phyloP scores from a whole-genome alignment of 2,113 vertebrate species.

The Tachysurus fulvidraco region DNA sequence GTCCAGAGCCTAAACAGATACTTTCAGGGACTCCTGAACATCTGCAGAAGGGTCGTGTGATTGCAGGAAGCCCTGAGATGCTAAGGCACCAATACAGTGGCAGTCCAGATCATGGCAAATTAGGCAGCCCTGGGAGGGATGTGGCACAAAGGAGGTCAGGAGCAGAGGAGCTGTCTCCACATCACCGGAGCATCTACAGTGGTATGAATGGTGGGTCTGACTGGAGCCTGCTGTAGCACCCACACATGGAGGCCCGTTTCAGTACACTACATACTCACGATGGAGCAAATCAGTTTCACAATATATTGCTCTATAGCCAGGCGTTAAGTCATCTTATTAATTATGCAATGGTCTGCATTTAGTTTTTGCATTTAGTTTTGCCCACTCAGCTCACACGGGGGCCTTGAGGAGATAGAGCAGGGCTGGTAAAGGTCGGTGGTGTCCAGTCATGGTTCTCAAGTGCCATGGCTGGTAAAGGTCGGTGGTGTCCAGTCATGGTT shows the following conservation, averaged over 20 bases:
- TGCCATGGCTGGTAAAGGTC: slow-evolving; percentile 50
- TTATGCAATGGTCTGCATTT: slow-evolving; percentile 47
- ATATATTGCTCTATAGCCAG: slow-evolving; percentile 45
- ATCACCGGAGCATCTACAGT: slow-evolving; percentile 85
- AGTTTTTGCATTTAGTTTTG: slow-evolving; percentile 41
- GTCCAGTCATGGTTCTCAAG: slow-evolving; percentile 56
- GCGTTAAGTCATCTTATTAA: slow-evolving; percentile 48
- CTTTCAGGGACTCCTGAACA: slow-evolving; percentile 81
- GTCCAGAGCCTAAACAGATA: slow-evolving; percentile 81
- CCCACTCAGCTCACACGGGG: slow-evolving; percentile 40
- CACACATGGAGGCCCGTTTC: slow-evolving; percentile 40
- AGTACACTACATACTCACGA: slow-evolving; percentile 45
- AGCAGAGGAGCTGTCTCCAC: slow-evolving; percentile 78
- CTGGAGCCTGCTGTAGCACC: slow-evolving; percentile 63
- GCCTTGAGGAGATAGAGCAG: slow-evolving; percentile 41
- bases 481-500: slow-evolving; percentile 58
- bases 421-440: slow-evolving; percentile 53
- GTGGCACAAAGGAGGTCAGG: slow-evolving; percentile 79
- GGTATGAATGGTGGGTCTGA: slow-evolving; percentile 83
- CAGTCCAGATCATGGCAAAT: slow-evolving; percentile 82
- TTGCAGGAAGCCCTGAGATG: slow-evolving; percentile 84
- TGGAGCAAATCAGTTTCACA: slow-evolving; percentile 38
- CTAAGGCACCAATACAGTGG: slow-evolving; percentile 81
- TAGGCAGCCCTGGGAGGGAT: slow-evolving; percentile 76
- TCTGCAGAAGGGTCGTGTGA: slow-evolving; percentile 78